Base-by-base conservation (phyloP, 2,797 vertebrate species). In the Podargus strigoides region DNA sequence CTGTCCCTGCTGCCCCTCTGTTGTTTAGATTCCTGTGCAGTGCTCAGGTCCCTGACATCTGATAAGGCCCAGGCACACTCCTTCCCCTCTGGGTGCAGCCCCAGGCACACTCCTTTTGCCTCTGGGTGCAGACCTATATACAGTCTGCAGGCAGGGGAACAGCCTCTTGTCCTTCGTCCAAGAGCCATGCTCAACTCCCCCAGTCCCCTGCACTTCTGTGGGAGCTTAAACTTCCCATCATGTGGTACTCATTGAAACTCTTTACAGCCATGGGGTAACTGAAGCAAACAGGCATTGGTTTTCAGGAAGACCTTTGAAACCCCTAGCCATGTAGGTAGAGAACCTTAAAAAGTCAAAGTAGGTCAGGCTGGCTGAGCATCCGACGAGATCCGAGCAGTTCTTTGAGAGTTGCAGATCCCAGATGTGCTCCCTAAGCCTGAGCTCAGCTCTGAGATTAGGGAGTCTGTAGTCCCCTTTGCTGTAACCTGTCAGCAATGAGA, bases 381-480 rank as follows among this genome's bases (percentile, higher is more conserved):
- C 36, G 62, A 2, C 2, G 5, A 14, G 22, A 60, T 55, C 42
- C 69, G 28, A 23, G 69, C 12, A 26, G 44, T 58, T 49, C 18
- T 85, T 34, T 26, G 39, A 42, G 34, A 50, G 37, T 66, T 49
- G 24, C 39, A 67, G 32, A 26, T 63, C 39, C 44, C 22, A 41
- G 32, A 6, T 79, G 32, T 27, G 34, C 30, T 79, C 22, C 34
- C 10, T 59, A 21, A 91, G 30, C 46, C 49, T 79, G 55, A 84
- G 30, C 16, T 76, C 30, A 37, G 0, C 22, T 4, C 37, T 0
- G 1, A 64, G 36, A 18, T 76, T 42, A 14, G 36, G 34, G 66
- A 62, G 20, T 55, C 0, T 0, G 3, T 6, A 19, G 5, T 76
- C 14, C 55, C 8, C 36, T 46, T 34, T 86, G 49, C 41, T 78